Evolutionary conservation across 2,888 invertebrate genomes (phyloP).

Genomic region (Cyclophora albipunctata): DNA sequence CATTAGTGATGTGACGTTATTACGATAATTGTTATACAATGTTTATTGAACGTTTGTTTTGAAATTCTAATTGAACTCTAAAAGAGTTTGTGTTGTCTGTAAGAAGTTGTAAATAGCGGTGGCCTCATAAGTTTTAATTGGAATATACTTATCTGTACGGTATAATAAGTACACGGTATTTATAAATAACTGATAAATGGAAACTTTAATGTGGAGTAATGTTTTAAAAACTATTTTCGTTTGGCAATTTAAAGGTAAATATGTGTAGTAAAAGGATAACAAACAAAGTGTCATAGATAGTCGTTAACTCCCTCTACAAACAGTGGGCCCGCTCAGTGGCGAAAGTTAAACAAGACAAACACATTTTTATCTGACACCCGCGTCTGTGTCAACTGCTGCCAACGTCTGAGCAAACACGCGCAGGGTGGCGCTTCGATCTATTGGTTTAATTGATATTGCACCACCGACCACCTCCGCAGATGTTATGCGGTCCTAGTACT

Average conservation of each 20-base stretch:
- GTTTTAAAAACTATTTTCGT: neutral
- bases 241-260: too few relatives aligned
- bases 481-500: constrained; percentile 38
- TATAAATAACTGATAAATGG: too few relatives aligned
- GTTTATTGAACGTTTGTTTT: constrained; percentile 1
- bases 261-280: constrained; percentile 1
- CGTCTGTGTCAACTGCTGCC: constrained; percentile 48
- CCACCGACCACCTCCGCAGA: constrained; percentile 31
- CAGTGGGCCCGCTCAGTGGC: constrained; percentile 43
- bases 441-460: constrained; percentile 60
- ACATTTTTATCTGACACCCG: constrained; percentile 63
- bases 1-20: constrained; percentile 33
- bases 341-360: constrained; percentile 58
- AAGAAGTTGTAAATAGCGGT: too few relatives aligned
- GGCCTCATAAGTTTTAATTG: too few relatives aligned
- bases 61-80: constrained; percentile 2
- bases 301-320: constrained; percentile 32
- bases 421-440: constrained; percentile 51
- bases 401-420: constrained; percentile 52
- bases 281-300: neutral
- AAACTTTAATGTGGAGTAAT: too few relatives aligned
- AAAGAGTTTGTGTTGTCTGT: neutral
- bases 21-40: neutral
- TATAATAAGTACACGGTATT: too few relatives aligned
- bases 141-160: too few relatives aligned